phyloP scores from a whole-genome alignment of 2,888 invertebrate species.

The Pinctada fucata region DNA sequence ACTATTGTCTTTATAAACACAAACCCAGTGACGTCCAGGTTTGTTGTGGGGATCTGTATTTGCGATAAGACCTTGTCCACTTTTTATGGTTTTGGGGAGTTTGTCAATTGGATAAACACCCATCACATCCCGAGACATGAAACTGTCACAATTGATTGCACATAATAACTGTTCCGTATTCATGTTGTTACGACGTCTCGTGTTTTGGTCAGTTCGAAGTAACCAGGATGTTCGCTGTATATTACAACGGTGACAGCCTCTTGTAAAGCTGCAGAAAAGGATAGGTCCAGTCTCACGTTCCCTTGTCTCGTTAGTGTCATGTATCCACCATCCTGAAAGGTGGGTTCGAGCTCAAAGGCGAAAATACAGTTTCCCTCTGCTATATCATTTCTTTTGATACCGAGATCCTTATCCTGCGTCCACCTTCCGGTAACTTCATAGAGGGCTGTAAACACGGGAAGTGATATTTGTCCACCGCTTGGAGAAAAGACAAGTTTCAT shows the following conservation, averaged over 20 bases:
- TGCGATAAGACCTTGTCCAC: neutral
- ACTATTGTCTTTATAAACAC: neutral
- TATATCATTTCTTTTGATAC: constrained; percentile 12
- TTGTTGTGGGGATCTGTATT: neutral
- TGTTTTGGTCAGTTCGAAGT: constrained; percentile 37
- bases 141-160: constrained; percentile 2
- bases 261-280: constrained; percentile 27
- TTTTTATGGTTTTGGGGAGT: neutral
- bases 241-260: constrained; percentile 34
- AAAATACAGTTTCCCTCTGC: constrained; percentile 21
- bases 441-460: constrained; percentile 10
- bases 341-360: constrained; percentile 32
- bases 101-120: neutral
- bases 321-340: constrained; percentile 28
- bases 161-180: constrained; percentile 10
- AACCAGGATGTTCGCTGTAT: constrained; percentile 35
- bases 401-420: constrained; percentile 9
- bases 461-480: neutral
- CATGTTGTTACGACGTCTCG: constrained; percentile 25
- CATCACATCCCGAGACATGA: neutral
- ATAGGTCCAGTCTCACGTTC: constrained; percentile 36
- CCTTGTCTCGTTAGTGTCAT: constrained; percentile 29
- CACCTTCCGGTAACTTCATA: constrained; percentile 16
- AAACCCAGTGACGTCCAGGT: neutral
- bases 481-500: neutral